Conservation (phyloP, 1,140 invertebrate species). For the Drosophila navojoa region DNA sequence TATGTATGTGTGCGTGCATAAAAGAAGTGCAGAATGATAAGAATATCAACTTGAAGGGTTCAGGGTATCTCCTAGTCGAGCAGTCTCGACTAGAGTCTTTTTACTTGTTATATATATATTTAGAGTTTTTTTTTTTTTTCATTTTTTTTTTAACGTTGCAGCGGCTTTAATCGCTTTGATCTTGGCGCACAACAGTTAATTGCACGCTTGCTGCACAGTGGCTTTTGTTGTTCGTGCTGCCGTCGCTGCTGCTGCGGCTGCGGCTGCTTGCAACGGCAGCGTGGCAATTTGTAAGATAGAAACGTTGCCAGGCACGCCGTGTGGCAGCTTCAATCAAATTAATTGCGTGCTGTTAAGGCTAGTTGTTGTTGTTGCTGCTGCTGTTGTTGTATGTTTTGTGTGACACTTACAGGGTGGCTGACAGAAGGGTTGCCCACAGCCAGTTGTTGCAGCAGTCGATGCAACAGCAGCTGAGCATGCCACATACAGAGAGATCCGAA, state of each 20-base stretch:
- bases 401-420: slow-evolving; percentile 48
- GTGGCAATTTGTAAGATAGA: slow-evolving; percentile 74
- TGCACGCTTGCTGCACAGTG: slow-evolving; percentile 82
- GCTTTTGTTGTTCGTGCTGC: slow-evolving; percentile 45
- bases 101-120: not conserved
- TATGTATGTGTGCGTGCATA: no score
- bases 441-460: not conserved
- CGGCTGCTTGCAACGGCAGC: slow-evolving; percentile 34
- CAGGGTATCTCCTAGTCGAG: no score
- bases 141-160: slow-evolving; percentile 22
- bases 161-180: slow-evolving; percentile 83
- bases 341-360: slow-evolving; percentile 55
- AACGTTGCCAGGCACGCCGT: slow-evolving; percentile 69
- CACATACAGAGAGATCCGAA: slow-evolving; percentile 1
- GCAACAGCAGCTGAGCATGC: slow-evolving; percentile 4
- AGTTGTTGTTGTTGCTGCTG: slow-evolving; percentile 10
- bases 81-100: no score
- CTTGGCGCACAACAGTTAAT: slow-evolving; percentile 83
- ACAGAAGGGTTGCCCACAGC: slow-evolving; percentile 13
- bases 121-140: not conserved
- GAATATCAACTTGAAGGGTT: no score
- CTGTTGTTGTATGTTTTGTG: slow-evolving; percentile 27
- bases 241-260: not conserved
- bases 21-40: no score
- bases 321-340: slow-evolving; percentile 83